These are phyloP conservation scores for Cardinalis cardinalis DNA, from an alignment of 2,113 vertebrate species.

Conservation along the genomic window DNA sequence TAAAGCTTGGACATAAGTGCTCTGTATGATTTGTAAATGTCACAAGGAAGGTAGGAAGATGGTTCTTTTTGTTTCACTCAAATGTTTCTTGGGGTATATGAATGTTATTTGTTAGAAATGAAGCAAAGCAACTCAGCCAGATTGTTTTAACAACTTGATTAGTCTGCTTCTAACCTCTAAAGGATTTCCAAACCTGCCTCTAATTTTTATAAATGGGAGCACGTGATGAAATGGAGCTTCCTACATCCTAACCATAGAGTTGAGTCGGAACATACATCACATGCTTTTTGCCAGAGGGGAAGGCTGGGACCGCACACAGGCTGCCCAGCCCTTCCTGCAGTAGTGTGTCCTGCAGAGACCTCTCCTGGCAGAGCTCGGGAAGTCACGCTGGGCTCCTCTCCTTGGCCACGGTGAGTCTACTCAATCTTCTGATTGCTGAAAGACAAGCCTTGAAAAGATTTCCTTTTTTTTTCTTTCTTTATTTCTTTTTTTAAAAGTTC, in stretches of 20 bases:
- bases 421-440: not conserved
- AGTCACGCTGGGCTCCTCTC: not conserved
- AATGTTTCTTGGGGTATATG: not conserved
- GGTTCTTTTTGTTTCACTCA: not conserved
- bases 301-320: not conserved
- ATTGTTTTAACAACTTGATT: not conserved
- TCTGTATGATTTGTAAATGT: not conserved
- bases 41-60: not conserved
- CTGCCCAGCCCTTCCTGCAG: not conserved
- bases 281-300: not conserved
- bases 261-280: not conserved
- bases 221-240: not conserved
- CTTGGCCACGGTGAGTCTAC: not conserved
- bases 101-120: not conserved
- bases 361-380: conserved; percentile 50
- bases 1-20: not conserved
- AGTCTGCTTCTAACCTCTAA: not conserved
- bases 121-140: not conserved
- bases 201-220: not conserved
- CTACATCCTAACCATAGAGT: not conserved
- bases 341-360: conserved; percentile 56
- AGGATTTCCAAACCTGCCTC: not conserved
- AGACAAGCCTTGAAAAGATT: not conserved
- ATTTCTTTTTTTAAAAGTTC: not conserved
- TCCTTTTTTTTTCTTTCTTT: not conserved